Conservation (phyloP, 2,113 vertebrate genomes). For the Telmatochromis brachygnathus region DNA sequence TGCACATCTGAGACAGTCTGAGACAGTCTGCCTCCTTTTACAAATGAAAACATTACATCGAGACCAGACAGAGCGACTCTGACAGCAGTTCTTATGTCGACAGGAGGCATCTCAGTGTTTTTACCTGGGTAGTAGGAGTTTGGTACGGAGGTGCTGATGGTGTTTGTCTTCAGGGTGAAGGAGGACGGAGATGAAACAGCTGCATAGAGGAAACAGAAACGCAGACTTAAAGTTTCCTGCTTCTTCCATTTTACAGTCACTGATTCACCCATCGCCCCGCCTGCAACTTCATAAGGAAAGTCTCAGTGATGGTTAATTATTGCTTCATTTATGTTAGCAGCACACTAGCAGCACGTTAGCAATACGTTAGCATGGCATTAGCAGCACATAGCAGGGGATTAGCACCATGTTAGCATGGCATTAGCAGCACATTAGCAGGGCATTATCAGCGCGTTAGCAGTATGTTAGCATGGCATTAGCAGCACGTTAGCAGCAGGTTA, state of each 20-base stretch:
- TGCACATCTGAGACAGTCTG: background rate
- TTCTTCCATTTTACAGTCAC: background rate
- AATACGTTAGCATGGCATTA: background rate
- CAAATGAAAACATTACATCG: background rate
- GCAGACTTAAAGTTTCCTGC: background rate
- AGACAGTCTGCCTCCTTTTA: background rate
- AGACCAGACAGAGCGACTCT: background rate
- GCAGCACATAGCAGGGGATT: fast-evolving
- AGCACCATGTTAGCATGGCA: background rate
- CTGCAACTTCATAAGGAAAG: background rate
- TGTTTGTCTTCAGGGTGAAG: slow-evolving; percentile 95
- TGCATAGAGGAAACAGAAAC: slow-evolving; percentile 46
- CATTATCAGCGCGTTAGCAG: background rate
- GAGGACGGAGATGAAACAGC: slow-evolving; percentile 92
- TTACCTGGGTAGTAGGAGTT: slow-evolving; percentile 97
- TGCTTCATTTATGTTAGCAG: background rate
- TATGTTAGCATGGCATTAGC: background rate
- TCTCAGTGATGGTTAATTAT: background rate
- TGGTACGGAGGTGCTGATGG: slow-evolving; percentile 87
- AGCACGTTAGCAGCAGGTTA: fast-evolving
- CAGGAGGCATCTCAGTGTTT: background rate
- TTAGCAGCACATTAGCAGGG: background rate
- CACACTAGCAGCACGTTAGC: background rate
- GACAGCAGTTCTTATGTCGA: background rate
- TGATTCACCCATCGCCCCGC: background rate